Evolutionary conservation across 2,888 invertebrate species (phyloP).

Genomic region (Deilephila elpenor): DNA sequence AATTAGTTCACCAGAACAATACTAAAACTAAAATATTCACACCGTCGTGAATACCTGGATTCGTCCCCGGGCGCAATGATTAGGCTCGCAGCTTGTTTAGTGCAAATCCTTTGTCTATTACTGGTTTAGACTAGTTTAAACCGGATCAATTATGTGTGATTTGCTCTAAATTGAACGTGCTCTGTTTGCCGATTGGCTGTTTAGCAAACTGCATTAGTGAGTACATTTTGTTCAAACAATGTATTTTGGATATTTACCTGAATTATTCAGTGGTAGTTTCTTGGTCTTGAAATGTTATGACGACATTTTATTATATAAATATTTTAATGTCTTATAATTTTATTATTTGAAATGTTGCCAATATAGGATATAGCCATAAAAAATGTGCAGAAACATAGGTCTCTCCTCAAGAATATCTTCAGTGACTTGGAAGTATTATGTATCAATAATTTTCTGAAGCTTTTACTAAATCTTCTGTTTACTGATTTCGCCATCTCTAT

Average conservation of each 20-base stretch:
- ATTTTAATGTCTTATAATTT: no score
- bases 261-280: background rate
- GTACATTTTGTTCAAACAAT: conserved; percentile 28
- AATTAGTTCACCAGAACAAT: background rate
- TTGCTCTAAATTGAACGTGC: conserved; percentile 60
- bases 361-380: no score
- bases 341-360: no score
- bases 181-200: conserved; percentile 50
- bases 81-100: conserved; percentile 61
- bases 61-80: conserved; percentile 53
- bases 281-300: no score
- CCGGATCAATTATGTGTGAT: conserved; percentile 66
- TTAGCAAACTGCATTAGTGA: conserved; percentile 39
- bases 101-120: conserved; percentile 72
- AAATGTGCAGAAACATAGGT: no score
- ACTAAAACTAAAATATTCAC: background rate
- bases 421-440: no score
- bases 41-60: conserved; percentile 13
- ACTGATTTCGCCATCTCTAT: no score
- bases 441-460: no score
- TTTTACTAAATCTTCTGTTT: no score
- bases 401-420: no score
- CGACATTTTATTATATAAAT: no score
- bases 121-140: conserved; percentile 47
- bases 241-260: conserved; percentile 27